Conservation (phyloP, 37 sponge, comb jelly and placozoan species). For the Eunapius fragilis region DNA sequence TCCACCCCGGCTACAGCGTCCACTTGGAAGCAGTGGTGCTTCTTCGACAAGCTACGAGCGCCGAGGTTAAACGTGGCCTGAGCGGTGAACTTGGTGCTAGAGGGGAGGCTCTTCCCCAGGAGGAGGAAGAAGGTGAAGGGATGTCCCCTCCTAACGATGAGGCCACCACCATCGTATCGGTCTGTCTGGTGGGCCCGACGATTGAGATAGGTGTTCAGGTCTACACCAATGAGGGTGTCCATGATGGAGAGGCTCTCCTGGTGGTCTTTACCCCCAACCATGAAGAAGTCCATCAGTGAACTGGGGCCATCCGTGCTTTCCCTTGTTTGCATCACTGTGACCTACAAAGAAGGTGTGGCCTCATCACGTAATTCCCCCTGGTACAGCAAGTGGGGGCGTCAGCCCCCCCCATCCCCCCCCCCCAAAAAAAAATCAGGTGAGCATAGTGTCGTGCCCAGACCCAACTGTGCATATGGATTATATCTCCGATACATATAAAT, state of each 20-base stretch:
- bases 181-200: conserved; percentile 33
- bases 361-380: too few relatives aligned
- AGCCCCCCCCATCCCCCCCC: too few relatives aligned
- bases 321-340: neutral
- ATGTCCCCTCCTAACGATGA: conserved; percentile 62
- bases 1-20: conserved; percentile 5
- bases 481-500: too few relatives aligned
- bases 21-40: conserved; percentile 16
- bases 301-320: neutral
- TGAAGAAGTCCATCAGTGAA: neutral
- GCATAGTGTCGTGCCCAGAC: too few relatives aligned
- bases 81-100: neutral
- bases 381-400: too few relatives aligned
- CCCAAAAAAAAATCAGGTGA: too few relatives aligned
- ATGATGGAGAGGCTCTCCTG: neutral
- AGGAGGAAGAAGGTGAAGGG: conserved; percentile 37
- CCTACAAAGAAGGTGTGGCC: too few relatives aligned
- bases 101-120: conserved; percentile 22
- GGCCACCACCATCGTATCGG: conserved; percentile 25
- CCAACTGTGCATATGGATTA: too few relatives aligned
- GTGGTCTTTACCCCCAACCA: neutral
- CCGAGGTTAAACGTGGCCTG: neutral
- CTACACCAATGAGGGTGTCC: neutral
- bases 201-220: conserved; percentile 14
- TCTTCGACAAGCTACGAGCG: neutral